A percentile compares a stretch with the other conserved stretches of the same genome.
phyloP scores from a whole-genome alignment of 2,797 vertebrate species.

The Aldrovandia affinis region DNA sequence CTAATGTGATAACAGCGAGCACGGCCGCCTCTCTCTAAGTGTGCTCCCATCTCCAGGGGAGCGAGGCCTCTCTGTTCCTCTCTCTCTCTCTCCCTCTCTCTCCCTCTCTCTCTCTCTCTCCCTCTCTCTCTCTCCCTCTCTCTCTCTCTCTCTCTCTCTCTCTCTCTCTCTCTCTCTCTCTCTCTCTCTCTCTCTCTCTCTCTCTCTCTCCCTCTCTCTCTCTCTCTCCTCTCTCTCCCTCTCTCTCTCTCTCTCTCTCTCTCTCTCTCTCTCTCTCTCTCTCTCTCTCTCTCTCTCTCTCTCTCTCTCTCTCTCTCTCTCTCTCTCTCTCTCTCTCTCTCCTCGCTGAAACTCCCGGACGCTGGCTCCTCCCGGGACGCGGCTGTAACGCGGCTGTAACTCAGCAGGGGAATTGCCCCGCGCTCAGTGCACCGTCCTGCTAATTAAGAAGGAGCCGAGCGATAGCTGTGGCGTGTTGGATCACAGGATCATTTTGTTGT shows the following conservation, averaged over 20 bases:
- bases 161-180: not conserved
- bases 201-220: no score
- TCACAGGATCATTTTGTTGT: slow-evolving; percentile 3
- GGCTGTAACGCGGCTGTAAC: not conserved
- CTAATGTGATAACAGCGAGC: slow-evolving; percentile 39
- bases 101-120: no score
- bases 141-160: not conserved
- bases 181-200: not conserved
- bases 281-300: not conserved
- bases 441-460: slow-evolving; percentile 31
- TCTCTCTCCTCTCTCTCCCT: no score
- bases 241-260: no score
- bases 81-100: not conserved
- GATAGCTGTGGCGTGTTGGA: not conserved
- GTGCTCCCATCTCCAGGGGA: slow-evolving; percentile 23
- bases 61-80: not conserved
- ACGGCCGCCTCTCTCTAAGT: slow-evolving; percentile 9
- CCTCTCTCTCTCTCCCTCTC: not conserved
- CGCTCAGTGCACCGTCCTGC: slow-evolving; percentile 10
- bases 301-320: not conserved
- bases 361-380: not conserved
- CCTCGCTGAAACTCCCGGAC: not conserved
- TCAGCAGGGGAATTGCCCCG: slow-evolving; percentile 2
- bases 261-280: not conserved
- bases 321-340: no score